These are phyloP conservation scores for Stenopsyche tienmushanensis DNA, from an alignment of 1,140 invertebrate genomes.

Conservation along the genomic window DNA sequence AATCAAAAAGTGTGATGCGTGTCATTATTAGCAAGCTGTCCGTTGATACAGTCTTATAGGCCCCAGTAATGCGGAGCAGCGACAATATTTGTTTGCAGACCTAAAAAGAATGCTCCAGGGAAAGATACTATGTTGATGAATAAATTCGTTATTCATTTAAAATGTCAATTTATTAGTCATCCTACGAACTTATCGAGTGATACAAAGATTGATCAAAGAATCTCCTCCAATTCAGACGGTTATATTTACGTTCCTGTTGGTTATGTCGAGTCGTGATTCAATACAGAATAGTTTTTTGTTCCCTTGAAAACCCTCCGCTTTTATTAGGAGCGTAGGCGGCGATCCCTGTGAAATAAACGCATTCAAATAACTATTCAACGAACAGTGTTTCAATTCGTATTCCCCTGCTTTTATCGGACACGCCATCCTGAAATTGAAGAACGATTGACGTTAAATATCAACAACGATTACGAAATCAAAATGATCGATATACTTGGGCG, in stretches of 20 bases:
- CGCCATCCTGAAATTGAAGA: constrained; percentile 10
- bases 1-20: too few relatives aligned
- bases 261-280: constrained; percentile 33
- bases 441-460: neutral
- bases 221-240: constrained; percentile 1
- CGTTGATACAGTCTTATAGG: too few relatives aligned
- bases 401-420: constrained; percentile 31
- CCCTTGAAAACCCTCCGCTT: constrained; percentile 21
- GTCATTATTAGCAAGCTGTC: too few relatives aligned
- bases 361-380: constrained; percentile 18
- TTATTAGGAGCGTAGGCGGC: constrained; percentile 14
- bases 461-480: neutral
- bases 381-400: constrained; percentile 34
- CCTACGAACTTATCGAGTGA: too few relatives aligned
- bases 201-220: too few relatives aligned
- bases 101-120: too few relatives aligned
- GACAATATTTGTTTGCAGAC: too few relatives aligned
- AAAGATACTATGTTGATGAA: too few relatives aligned
- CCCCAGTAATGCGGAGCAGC: too few relatives aligned
- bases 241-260: constrained; percentile 20
- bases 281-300: constrained; percentile 31
- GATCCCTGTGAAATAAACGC: constrained; percentile 22
- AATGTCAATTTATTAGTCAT: too few relatives aligned
- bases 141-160: too few relatives aligned
- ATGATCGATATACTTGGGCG: constrained; percentile 24